phyloP scores from a whole-genome alignment of 1,140 invertebrate genomes.

The Myzus persicae region DNA sequence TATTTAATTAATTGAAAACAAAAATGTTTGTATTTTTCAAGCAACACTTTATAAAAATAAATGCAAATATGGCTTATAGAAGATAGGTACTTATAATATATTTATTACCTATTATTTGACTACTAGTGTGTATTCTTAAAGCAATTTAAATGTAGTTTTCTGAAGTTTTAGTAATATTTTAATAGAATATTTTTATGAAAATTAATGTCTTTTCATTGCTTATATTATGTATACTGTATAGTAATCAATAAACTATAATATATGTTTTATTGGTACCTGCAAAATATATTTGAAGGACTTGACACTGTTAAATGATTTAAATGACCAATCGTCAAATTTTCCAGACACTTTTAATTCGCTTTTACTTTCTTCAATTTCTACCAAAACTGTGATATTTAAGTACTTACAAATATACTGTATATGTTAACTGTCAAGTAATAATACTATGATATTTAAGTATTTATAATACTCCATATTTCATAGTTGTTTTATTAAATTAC shows the following conservation, averaged over 20 bases:
- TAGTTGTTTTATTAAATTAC: neutral
- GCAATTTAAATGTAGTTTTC: neutral
- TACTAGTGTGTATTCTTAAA: neutral
- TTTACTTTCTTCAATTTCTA: neutral
- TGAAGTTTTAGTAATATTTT: neutral
- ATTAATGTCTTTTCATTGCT: neutral
- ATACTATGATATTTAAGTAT: neutral
- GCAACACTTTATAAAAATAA: too few species aligned
- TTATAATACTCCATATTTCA: neutral
- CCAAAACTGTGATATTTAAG: neutral
- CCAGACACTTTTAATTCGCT: neutral
- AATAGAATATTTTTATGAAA: neutral
- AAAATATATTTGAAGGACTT: neutral
- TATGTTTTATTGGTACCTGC: neutral
- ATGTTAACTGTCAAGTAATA: neutral
- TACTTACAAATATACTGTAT: neutral
- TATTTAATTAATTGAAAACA: neutral
- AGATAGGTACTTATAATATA: neutral
- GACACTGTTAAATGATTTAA: neutral
- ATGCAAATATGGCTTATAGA: too few species aligned
- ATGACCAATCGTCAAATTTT: neutral
- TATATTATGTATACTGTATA: neutral
- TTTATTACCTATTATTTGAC: neutral
- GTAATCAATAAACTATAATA: neutral
- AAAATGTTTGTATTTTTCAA: neutral